Conservation (phyloP, 2,113 vertebrate genomes). For the Pangasianodon hypophthalmus region DNA sequence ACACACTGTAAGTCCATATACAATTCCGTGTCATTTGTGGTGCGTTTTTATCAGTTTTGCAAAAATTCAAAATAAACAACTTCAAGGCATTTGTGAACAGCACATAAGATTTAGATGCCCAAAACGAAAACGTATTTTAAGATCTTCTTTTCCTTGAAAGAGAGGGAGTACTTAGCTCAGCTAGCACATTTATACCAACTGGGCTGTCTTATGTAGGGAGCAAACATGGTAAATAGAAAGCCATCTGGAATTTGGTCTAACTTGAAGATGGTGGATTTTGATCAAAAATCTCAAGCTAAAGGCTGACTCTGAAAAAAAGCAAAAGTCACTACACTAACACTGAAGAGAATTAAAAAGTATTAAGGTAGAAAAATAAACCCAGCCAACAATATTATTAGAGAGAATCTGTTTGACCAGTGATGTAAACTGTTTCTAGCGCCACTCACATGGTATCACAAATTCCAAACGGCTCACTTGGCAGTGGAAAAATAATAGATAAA, state of each 20-base stretch:
- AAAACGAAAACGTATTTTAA: too few species aligned
- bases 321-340: neutral
- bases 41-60: neutral
- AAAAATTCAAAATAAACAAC: neutral
- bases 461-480: neutral
- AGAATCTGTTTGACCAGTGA: neutral
- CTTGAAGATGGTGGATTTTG: neutral
- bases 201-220: neutral
- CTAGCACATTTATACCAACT: neutral
- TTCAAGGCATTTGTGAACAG: neutral
- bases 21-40: neutral
- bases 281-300: neutral
- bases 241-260: neutral
- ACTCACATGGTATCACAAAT: too few species aligned
- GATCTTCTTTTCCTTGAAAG: neutral
- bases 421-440: neutral
- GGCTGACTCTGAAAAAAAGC: neutral
- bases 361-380: neutral
- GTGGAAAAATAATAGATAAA: neutral
- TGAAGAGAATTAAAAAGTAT: neutral
- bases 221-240: neutral
- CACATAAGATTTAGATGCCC: too few species aligned
- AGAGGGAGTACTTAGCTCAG: neutral
- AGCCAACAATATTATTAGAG: neutral
- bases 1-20: neutral